Evolutionary conservation across 2,888 invertebrate genomes (phyloP).

Genomic region (Hedychridium roseum): DNA sequence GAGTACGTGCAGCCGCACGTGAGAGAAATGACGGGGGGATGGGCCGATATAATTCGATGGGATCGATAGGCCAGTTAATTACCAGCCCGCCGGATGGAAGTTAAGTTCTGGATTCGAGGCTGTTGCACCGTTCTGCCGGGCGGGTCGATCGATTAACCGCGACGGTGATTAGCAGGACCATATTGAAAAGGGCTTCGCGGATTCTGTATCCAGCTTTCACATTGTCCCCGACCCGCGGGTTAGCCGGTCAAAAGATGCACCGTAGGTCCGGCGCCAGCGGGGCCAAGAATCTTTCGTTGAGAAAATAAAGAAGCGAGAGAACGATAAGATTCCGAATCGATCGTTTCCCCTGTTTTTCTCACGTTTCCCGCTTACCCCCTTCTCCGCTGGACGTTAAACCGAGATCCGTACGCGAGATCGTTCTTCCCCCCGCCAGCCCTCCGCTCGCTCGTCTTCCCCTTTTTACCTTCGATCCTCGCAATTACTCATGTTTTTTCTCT

Average conservation of each 20-base stretch:
- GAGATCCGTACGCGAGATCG: too few relatives aligned
- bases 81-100: slow-evolving; percentile 5
- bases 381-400: neutral
- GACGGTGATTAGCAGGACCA: too few relatives aligned
- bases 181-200: too few relatives aligned
- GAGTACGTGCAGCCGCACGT: slow-evolving; percentile 14
- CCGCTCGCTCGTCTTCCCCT: neutral
- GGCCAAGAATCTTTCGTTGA: too few relatives aligned
- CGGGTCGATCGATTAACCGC: too few relatives aligned
- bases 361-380: neutral
- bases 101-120: too few relatives aligned
- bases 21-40: slow-evolving; percentile 4
- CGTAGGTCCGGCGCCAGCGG: too few relatives aligned
- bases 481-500: neutral
- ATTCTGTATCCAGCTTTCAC: too few relatives aligned
- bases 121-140: too few relatives aligned
- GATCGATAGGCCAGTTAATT: slow-evolving; percentile 12
- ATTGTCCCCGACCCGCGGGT: too few relatives aligned
- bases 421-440: neutral
- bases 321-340: slow-evolving; percentile 18
- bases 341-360: neutral
- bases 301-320: slow-evolving; percentile 27
- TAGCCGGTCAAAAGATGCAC: too few relatives aligned
- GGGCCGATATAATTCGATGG: slow-evolving; percentile 1
- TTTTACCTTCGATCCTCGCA: neutral